These are phyloP conservation scores for Sisor rabdophorus DNA, from an alignment of 2,113 vertebrate species.

Conservation along the genomic window DNA sequence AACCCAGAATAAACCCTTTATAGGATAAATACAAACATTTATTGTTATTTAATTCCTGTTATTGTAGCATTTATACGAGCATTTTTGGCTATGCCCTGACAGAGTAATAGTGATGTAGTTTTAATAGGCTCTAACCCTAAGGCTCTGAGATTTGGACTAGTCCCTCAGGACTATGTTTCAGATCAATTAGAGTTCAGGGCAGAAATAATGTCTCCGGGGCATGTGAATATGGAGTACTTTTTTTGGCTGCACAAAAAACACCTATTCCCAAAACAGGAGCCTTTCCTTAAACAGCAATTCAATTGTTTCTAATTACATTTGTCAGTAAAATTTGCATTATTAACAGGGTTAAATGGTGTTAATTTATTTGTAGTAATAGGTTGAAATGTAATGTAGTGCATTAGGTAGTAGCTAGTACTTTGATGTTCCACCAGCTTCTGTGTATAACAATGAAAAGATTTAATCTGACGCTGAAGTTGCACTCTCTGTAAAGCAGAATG, in stretches of 20 bases:
- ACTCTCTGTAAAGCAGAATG: slow-evolving; percentile 47
- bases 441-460: slow-evolving; percentile 53
- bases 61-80: slow-evolving; percentile 5
- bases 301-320: slow-evolving; percentile 33
- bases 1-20: no score
- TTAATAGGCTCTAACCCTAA: slow-evolving; percentile 41
- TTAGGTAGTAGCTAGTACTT: slow-evolving; percentile 35
- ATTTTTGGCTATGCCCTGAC: neutral
- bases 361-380: slow-evolving; percentile 40
- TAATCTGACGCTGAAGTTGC: slow-evolving; percentile 48
- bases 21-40: slow-evolving; percentile 9
- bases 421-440: slow-evolving; percentile 49
- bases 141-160: slow-evolving; percentile 29
- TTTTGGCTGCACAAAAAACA: slow-evolving; percentile 17
- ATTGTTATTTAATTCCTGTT: neutral
- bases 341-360: slow-evolving; percentile 44
- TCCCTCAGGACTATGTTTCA: slow-evolving; percentile 32
- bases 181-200: slow-evolving; percentile 43
- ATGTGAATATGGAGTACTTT: slow-evolving; percentile 57
- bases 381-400: slow-evolving; percentile 40
- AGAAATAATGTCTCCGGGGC: slow-evolving; percentile 48
- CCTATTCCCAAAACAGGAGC: neutral
- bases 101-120: slow-evolving; percentile 35
- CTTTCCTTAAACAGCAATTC: slow-evolving; percentile 21
- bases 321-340: slow-evolving; percentile 20